Evolutionary conservation across 2,888 invertebrate species (phyloP).

Genomic region (Drosophila stalkeri): DNA sequence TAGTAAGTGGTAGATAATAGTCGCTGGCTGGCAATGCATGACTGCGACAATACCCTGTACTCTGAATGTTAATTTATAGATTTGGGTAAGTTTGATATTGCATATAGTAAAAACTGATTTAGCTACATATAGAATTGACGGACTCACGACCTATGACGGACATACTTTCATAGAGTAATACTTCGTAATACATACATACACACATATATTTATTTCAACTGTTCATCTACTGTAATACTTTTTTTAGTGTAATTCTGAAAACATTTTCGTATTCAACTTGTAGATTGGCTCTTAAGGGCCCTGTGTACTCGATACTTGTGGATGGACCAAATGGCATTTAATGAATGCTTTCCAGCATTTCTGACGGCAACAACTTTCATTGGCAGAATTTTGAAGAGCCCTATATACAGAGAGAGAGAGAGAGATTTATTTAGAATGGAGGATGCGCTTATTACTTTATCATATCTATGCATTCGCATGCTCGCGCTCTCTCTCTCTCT

Average conservation of each 20-base stretch:
- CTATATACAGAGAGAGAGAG: not conserved
- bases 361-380: slow-evolving; percentile 49
- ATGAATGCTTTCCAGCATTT: slow-evolving; percentile 28
- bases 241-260: slow-evolving; percentile 9
- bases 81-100: not conserved
- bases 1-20: slow-evolving; percentile 32
- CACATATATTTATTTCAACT: slow-evolving; percentile 3
- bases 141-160: slow-evolving; percentile 18
- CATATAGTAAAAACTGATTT: not conserved
- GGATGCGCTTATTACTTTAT: not conserved
- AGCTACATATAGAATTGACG: slow-evolving; percentile 28
- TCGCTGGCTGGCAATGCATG: slow-evolving; percentile 16
- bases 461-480: slow-evolving; percentile 17
- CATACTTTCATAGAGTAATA: slow-evolving; percentile 17
- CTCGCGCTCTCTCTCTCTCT: slow-evolving; percentile 28
- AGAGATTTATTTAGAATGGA: not conserved
- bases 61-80: slow-evolving; percentile 1
- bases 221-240: slow-evolving; percentile 28
- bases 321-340: slow-evolving; percentile 38
- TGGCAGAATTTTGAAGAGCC: slow-evolving; percentile 41
- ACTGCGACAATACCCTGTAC: slow-evolving; percentile 31
- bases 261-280: slow-evolving; percentile 4
- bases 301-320: slow-evolving; percentile 36
- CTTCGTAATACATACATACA: not conserved
- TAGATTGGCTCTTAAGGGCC: slow-evolving; percentile 20